A percentile compares a stretch with the other conserved stretches of the same genome.
These are phyloP conservation scores for Polia nebulosa DNA, from an alignment of 2,888 invertebrate genomes.

Conservation along the genomic window DNA sequence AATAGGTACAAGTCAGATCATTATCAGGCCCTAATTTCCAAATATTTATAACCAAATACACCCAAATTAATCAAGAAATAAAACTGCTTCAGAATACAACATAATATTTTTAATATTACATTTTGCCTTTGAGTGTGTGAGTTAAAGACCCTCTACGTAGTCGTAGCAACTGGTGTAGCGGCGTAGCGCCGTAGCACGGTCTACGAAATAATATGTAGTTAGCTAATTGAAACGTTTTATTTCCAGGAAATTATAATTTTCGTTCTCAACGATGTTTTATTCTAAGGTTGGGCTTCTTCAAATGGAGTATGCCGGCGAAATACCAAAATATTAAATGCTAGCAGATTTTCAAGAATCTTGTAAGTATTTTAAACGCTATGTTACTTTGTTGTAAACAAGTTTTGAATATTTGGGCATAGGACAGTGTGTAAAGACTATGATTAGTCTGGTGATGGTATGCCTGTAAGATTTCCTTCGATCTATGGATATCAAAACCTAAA, in stretches of 20 bases:
- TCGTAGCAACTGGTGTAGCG: conserved; percentile 22
- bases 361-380: neutral
- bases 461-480: neutral
- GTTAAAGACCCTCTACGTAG: conserved; percentile 5
- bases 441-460: neutral
- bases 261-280: neutral
- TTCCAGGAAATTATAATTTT: conserved; percentile 4
- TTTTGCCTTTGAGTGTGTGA: neutral
- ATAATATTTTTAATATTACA: neutral
- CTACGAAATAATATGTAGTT: conserved; percentile 22
- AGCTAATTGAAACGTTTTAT: conserved; percentile 2
- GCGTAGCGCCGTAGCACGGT: conserved; percentile 11
- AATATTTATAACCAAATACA: neutral
- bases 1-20: neutral
- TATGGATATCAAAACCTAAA: neutral
- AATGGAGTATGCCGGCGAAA: neutral
- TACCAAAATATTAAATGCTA: neutral
- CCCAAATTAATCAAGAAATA: neutral
- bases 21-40: neutral
- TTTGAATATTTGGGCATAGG: neutral
- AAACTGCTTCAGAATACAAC: neutral
- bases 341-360: neutral
- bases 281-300: neutral
- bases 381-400: neutral
- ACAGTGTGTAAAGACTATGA: neutral